phyloP scores from a whole-genome alignment of 92 coral and sea anemone genomes.

The Paramuricea clavata region DNA sequence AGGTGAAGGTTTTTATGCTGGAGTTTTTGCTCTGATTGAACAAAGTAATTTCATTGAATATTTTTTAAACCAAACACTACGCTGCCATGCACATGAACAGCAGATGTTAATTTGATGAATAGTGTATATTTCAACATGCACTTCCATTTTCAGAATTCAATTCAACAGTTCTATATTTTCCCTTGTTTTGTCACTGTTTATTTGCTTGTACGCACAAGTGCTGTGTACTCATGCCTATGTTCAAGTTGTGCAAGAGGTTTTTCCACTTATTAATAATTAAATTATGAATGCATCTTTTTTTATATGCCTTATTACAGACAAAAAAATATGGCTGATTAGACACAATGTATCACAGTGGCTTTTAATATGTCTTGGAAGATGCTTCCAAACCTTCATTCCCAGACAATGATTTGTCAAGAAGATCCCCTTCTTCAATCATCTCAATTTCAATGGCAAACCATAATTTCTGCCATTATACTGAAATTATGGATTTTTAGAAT shows the following conservation, averaged over 20 bases:
- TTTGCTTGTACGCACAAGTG: slow-evolving; percentile 6
- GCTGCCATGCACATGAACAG: too few relatives aligned
- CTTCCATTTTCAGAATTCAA: background rate
- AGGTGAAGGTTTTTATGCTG: background rate
- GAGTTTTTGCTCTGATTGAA: background rate
- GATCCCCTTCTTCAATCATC: too few relatives aligned
- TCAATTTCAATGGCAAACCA: too few relatives aligned
- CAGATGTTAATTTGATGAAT: too few relatives aligned
- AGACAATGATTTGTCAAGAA: background rate
- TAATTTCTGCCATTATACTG: too few relatives aligned
- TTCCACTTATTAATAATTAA: background rate
- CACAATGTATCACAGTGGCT: too few relatives aligned
- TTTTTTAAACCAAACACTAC: too few relatives aligned
- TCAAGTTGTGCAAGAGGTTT: background rate
- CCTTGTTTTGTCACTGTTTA: too few relatives aligned
- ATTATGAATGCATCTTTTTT: background rate
- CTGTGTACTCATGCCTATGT: background rate
- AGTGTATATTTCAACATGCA: background rate
- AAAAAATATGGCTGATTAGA: too few relatives aligned
- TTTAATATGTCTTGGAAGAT: too few relatives aligned
- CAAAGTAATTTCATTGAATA: too few relatives aligned
- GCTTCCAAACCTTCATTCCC: background rate
- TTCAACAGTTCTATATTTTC: background rate
- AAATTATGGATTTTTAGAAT: too few relatives aligned
- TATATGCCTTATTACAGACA: background rate